Conservation (phyloP, 2,888 invertebrate species). For the Aporophyla lueneburgensis region DNA sequence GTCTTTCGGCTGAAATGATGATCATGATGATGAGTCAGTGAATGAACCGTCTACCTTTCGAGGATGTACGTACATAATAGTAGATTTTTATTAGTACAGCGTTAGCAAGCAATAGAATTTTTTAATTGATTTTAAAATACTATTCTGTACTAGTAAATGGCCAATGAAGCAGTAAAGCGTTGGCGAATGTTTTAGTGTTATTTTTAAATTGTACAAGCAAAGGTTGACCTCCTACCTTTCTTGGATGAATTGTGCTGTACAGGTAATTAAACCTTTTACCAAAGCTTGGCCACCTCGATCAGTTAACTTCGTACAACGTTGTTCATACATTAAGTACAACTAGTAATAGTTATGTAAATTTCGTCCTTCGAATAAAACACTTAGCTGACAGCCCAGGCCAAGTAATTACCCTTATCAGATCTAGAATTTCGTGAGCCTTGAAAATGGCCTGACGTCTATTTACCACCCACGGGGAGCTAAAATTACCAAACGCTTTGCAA, state of each 20-base stretch:
- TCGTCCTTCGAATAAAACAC: slow-evolving; percentile 58
- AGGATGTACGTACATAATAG: background rate
- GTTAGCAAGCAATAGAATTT: background rate
- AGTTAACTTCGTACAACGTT: slow-evolving; percentile 13
- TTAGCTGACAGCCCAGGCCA: slow-evolving; percentile 46
- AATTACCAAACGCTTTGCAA: slow-evolving; percentile 35
- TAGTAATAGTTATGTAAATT: slow-evolving; percentile 60
- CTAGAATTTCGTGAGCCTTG: slow-evolving; percentile 46
- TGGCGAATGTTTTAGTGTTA: background rate
- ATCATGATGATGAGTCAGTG: background rate
- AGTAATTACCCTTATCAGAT: slow-evolving; percentile 66
- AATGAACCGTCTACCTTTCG: background rate
- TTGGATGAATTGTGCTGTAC: background rate
- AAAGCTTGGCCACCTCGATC: slow-evolving; percentile 29
- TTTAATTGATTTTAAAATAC: background rate
- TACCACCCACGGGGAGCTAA: slow-evolving; percentile 12
- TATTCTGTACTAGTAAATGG: background rate
- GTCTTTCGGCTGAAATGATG: too few species aligned
- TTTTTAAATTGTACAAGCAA: background rate
- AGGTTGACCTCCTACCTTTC: background rate
- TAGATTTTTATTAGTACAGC: background rate
- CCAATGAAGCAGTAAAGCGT: background rate
- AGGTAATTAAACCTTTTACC: slow-evolving; percentile 9
- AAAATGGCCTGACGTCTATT: slow-evolving; percentile 23
- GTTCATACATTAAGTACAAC: slow-evolving; percentile 6